Base-by-base conservation (phyloP, 2,113 vertebrate species). In the Amblyornis subalaris region DNA sequence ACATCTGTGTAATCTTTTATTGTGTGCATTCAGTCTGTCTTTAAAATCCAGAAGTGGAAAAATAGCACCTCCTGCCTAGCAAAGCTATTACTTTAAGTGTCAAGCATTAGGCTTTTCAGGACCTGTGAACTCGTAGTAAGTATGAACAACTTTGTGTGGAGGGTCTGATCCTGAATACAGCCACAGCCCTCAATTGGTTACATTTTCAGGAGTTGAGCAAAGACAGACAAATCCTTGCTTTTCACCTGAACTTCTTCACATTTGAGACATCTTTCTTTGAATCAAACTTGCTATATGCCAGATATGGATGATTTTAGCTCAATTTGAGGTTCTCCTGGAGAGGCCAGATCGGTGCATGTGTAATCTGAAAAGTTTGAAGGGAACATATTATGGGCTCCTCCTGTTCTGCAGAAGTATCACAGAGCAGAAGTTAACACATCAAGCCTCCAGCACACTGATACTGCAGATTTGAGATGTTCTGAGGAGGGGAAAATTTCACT, bases 31-130 rank as follows among this genome's bases (percentile, higher is more conserved):
- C 44, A 62, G 9, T 31, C 22, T 69, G 40, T 58, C 60, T 71
- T 83, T 53, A 84, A 86, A 93, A 83, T 36, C 12, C 40, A 84
- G 40, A 86, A 35, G 51, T 26, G 22, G 65, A 77, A 90, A 91
- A 88, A 88, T 29, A 83, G 48, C 20, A 79, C 18, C 15, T 50
- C 10, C 25, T 83, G 36, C 38, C 38, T n/a, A 88, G 48, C 10
- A 83, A 71, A 83, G 10, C 29, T 66, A 24, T 77, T 80, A 42
- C 12, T 73, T 23, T 51, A 55, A 47, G 22, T 54, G 15, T 67
- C 42, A 76, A 86, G 36, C 44, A 60, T 55, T 64, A 71, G 18
- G 21, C 15, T 88, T 82, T 82, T 70, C 17, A 51, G 33, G 81
- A 50, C 29, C 21, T 4, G 1, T 66, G 47, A 83, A 35, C 23